Percentiles rank a stretch among this genome's conserved stretches.
Conservation (phyloP, 2,888 invertebrate species). For the Melanargia galathea region DNA sequence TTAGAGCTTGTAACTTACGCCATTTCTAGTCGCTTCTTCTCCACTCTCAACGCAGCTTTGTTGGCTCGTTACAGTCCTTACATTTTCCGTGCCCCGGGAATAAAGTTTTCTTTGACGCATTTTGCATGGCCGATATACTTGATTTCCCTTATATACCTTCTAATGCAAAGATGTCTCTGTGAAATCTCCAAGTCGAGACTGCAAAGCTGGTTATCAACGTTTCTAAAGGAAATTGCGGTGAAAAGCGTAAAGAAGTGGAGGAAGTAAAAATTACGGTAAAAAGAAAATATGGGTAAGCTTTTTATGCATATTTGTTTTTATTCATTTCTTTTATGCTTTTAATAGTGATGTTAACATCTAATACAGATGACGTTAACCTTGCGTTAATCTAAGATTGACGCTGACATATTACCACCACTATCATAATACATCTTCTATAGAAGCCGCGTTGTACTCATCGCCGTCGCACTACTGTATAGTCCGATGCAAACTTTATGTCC, state of each 20-base stretch:
- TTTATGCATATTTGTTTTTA: background rate
- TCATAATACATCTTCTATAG: too few relatives aligned
- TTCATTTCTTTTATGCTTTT: background rate
- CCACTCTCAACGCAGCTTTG: constrained; percentile 69
- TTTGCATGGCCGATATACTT: constrained; percentile 56
- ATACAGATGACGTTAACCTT: too few relatives aligned
- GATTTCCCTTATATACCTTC: constrained; percentile 40
- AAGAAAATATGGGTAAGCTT: background rate
- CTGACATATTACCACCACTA: too few relatives aligned
- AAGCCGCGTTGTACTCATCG: too few relatives aligned
- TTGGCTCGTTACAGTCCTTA: constrained; percentile 76
- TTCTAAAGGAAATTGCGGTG: constrained; percentile 15
- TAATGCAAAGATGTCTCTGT: constrained; percentile 30
- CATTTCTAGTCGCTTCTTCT: constrained; percentile 53
- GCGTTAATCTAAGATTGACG: too few relatives aligned
- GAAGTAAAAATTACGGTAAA: background rate
- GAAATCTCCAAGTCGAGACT: constrained; percentile 33
- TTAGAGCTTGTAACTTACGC: constrained; percentile 45
- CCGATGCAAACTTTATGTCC: too few relatives aligned
- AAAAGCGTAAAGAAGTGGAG: constrained; percentile 1
- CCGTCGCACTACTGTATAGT: too few relatives aligned
- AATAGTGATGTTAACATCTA: background rate
- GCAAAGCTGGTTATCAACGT: constrained; percentile 27
- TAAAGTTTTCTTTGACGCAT: constrained; percentile 74
- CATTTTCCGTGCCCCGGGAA: constrained; percentile 63